Percentiles rank a stretch among this genome's conserved stretches.
phyloP scores from a whole-genome alignment of 2,797 vertebrate genomes.

The Liparis tanakae region DNA sequence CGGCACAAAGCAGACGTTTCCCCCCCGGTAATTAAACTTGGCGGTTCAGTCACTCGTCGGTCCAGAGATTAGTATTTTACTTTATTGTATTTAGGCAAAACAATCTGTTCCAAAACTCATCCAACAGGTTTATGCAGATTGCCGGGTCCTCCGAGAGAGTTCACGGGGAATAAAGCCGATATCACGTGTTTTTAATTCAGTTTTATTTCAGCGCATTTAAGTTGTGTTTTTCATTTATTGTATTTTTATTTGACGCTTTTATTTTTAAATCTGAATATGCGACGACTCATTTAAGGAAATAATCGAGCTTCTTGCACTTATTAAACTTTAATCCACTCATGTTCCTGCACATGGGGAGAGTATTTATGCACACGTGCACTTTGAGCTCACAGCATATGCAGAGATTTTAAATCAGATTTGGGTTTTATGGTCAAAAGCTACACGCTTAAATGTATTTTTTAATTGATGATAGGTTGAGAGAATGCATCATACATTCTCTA shows the following conservation, averaged over 20 bases:
- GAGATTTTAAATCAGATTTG: fast-evolving
- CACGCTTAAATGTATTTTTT: background rate
- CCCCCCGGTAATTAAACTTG: conserved; percentile 72
- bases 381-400: background rate
- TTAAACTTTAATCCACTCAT: background rate
- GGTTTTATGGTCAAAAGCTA: too few relatives aligned
- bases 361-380: background rate
- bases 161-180: conserved; percentile 9
- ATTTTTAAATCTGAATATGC: conserved; percentile 3
- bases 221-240: background rate
- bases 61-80: conserved; percentile 67
- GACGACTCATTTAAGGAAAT: background rate
- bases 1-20: conserved; percentile 71
- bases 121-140: conserved; percentile 42
- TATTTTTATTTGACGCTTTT: background rate
- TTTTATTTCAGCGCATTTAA: conserved; percentile 14
- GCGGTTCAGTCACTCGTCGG: conserved; percentile 59
- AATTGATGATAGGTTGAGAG: background rate
- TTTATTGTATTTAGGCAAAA: conserved; percentile 43
- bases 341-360: background rate
- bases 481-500: too few relatives aligned
- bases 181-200: background rate
- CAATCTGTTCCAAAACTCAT: conserved; percentile 19
- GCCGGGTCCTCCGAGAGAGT: conserved; percentile 8
- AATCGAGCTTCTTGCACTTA: background rate